Conservation (phyloP, 2,888 invertebrate genomes). For the Temnothorax rugatulus region DNA sequence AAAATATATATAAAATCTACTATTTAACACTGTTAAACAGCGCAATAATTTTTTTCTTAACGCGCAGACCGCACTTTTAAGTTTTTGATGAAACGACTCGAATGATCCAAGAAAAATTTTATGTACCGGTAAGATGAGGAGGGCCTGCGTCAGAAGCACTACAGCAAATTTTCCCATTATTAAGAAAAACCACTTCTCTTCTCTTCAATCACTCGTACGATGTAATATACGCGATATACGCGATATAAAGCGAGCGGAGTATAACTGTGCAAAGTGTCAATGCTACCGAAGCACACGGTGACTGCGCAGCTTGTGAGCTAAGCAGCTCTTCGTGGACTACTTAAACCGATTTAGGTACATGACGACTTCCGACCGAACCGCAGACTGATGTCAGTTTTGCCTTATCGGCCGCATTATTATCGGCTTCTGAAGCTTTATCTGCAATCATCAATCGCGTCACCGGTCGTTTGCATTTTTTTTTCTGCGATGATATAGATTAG, state of each 20-base stretch:
- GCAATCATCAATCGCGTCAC: slow-evolving; percentile 37
- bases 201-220: neutral
- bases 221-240: neutral
- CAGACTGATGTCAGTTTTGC: slow-evolving; percentile 17
- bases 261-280: neutral
- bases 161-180: slow-evolving; percentile 1
- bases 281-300: neutral
- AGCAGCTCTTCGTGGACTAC: slow-evolving; percentile 7
- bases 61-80: neutral
- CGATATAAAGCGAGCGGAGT: neutral
- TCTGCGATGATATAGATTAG: slow-evolving; percentile 21
- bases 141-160: neutral
- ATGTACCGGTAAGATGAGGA: slow-evolving; percentile 4
- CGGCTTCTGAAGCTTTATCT: slow-evolving; percentile 52
- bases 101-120: neutral
- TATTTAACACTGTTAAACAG: neutral
- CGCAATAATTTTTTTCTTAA: neutral
- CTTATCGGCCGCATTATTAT: slow-evolving; percentile 49
- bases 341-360: slow-evolving; percentile 37
- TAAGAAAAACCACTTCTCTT: neutral
- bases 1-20: neutral
- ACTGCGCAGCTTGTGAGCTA: neutral
- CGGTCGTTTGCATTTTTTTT: slow-evolving; percentile 29
- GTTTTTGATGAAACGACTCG: neutral
- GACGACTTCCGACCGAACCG: slow-evolving; percentile 29